These are phyloP conservation scores for Sorex araneus DNA, from an alignment of 2,113 vertebrate genomes.

Conservation along the genomic window DNA sequence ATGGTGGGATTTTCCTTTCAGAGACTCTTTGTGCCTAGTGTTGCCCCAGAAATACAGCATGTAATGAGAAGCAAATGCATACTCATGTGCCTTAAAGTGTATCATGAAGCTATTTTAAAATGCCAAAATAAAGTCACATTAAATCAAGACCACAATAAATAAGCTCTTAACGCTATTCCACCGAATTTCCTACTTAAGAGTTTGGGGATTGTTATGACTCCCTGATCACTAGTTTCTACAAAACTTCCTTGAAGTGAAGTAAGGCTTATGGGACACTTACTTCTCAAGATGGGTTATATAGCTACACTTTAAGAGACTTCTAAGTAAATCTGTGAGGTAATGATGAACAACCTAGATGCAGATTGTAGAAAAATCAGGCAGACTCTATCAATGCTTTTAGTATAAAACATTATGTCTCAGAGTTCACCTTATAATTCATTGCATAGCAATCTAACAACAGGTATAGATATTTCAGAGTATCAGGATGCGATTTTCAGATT, in stretches of 20 bases:
- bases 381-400: conserved; percentile 21
- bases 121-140: conserved; percentile 66
- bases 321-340: conserved; percentile 37
- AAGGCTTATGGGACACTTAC: conserved; percentile 49
- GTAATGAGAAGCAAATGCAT: conserved; percentile 89
- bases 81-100: conserved; percentile 77
- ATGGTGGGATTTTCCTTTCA: conserved; percentile 86
- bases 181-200: conserved; percentile 67
- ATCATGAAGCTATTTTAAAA: conserved; percentile 66
- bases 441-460: conserved; percentile 40
- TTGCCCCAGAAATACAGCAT: conserved; percentile 82
- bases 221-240: conserved; percentile 66
- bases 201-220: conserved; percentile 60
- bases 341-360: conserved; percentile 69
- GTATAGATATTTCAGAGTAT: conserved; percentile 17
- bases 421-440: conserved; percentile 47
- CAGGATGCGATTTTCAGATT: conserved; percentile 48
- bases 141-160: conserved; percentile 62
- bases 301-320: conserved; percentile 59
- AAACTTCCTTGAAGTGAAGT: conserved; percentile 69
- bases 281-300: conserved; percentile 63
- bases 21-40: conserved; percentile 86
- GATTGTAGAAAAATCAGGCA: conserved; percentile 11
- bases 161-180: conserved; percentile 72
- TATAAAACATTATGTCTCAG: conserved; percentile 43